Evolutionary conservation across 1,140 invertebrate species (phyloP).

Genomic region (Triops cancriformis): DNA sequence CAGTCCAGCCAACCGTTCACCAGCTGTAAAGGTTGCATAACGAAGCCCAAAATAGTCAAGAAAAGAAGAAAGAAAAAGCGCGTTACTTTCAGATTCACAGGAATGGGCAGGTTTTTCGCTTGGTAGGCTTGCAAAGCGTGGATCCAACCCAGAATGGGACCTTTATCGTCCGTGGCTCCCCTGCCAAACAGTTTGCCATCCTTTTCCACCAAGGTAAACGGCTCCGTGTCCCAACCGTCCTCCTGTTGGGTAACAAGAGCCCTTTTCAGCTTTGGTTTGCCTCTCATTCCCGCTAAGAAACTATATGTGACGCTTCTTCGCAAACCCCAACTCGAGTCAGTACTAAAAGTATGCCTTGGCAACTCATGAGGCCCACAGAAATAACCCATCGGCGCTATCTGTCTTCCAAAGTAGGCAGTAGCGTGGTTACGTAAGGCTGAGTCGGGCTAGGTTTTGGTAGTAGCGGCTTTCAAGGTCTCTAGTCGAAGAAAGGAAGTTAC

Average conservation of each 20-base stretch:
- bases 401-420: no score
- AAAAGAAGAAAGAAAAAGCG: neutral
- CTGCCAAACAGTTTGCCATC: slow-evolving; percentile 87
- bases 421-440: no score
- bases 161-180: slow-evolving; percentile 92
- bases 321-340: no score
- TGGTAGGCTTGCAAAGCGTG: slow-evolving; percentile 86
- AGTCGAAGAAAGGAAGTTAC: slow-evolving; percentile 31
- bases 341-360: no score
- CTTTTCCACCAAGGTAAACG: slow-evolving; percentile 79
- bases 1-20: no score
- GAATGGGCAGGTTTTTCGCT: slow-evolving; percentile 57
- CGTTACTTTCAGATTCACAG: slow-evolving; percentile 80
- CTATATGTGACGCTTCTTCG: no score
- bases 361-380: no score
- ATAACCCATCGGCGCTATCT: no score
- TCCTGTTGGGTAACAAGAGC: slow-evolving; percentile 40
- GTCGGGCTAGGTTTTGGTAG: neutral
- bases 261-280: no score
- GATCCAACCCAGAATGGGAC: slow-evolving; percentile 84
- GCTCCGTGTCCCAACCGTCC: slow-evolving; percentile 94
- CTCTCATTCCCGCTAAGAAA: no score
- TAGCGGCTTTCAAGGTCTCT: neutral
- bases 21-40: no score
- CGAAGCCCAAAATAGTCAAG: no score